Conservation (phyloP, 2,888 invertebrate genomes). For the Willowsia nigromaculata region DNA sequence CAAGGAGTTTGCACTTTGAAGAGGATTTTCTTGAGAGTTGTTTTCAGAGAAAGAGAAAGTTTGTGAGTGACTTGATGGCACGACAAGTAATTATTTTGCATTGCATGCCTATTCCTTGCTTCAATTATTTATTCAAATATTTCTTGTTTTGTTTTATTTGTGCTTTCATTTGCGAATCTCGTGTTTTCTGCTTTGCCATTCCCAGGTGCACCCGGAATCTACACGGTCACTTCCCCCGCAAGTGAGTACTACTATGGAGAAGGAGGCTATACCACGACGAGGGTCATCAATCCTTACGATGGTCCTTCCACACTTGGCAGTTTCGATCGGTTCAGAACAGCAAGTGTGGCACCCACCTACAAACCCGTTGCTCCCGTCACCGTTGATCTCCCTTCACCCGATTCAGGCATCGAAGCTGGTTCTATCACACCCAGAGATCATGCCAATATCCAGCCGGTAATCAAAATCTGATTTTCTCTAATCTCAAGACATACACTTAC, state of each 20-base stretch:
- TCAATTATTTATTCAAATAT: background rate
- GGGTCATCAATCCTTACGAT: constrained; percentile 78
- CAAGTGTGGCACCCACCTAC: constrained; percentile 80
- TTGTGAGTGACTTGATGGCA: no score
- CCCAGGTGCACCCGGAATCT: constrained; percentile 72
- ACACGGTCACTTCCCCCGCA: constrained; percentile 73
- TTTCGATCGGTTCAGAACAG: constrained; percentile 64
- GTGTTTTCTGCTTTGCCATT: constrained; percentile 24
- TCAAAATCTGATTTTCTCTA: constrained; percentile 11
- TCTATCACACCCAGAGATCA: constrained; percentile 95
- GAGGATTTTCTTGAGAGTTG: constrained; percentile 63
- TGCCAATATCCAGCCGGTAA: constrained; percentile 81
- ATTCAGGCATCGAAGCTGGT: constrained; percentile 96
- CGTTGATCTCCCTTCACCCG: constrained; percentile 96
- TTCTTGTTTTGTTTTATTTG: background rate
- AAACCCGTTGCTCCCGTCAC: constrained; percentile 82
- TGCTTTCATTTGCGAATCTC: background rate
- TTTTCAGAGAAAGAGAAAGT: constrained; percentile 64
- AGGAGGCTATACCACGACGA: constrained; percentile 72
- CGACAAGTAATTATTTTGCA: constrained; percentile 61
- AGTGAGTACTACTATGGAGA: constrained; percentile 82
- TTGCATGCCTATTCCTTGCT: constrained; percentile 14
- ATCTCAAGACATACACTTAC: background rate
- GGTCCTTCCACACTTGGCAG: constrained; percentile 80
- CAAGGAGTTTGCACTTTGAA: constrained; percentile 49